A percentile compares a stretch with the other conserved stretches of the same genome.
Conservation (phyloP, 2,797 vertebrate species). For the Myotis daubentonii region DNA sequence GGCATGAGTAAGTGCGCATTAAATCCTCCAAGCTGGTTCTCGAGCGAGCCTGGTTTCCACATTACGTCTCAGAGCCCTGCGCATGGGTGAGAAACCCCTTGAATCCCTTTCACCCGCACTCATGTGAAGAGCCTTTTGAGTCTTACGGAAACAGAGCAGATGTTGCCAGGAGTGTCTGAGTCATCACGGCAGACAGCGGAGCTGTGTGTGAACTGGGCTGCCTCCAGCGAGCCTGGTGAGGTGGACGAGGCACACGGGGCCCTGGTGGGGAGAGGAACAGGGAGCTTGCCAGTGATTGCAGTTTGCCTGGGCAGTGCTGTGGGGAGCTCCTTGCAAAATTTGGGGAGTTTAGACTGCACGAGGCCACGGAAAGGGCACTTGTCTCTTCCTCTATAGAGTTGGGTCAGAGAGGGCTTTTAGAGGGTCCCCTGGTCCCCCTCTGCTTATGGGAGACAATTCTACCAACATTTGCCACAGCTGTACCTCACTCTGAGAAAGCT, state of each 20-base stretch:
- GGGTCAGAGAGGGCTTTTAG: neutral
- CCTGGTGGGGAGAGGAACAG: neutral
- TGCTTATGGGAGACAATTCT: neutral
- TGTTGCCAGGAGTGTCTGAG: constrained; percentile 77
- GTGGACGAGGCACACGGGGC: neutral
- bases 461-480: neutral
- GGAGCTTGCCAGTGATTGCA: neutral
- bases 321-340: neutral
- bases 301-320: neutral
- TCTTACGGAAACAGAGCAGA: constrained; percentile 77
- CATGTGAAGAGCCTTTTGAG: constrained; percentile 69
- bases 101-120: constrained; percentile 51
- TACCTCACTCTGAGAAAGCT: neutral
- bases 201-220: constrained; percentile 48
- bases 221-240: constrained; percentile 57
- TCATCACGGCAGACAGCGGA: constrained; percentile 67
- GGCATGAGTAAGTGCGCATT: neutral
- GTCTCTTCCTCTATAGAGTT: neutral
- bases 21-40: neutral
- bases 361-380: neutral
- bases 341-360: neutral
- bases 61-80: neutral
- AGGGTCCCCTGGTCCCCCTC: neutral
- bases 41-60: constrained; percentile 16
- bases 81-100: neutral